These are phyloP conservation scores for Crenichthys baileyi DNA, from an alignment of 2,797 vertebrate genomes.

Conservation along the genomic window DNA sequence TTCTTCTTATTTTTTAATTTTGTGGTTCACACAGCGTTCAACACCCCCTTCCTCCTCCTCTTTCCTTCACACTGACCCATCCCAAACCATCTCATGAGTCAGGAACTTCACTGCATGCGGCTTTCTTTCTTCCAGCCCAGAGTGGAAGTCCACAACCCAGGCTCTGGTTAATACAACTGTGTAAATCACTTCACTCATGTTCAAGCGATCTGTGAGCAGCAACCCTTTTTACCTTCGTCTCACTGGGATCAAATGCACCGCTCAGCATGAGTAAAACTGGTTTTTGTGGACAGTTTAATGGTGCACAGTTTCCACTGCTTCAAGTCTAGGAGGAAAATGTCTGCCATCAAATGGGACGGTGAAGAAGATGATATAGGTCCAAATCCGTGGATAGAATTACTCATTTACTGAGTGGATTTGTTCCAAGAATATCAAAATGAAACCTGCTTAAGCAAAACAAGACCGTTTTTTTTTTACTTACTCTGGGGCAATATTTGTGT, in stretches of 20 bases:
- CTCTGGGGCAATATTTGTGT: slow-evolving; percentile 17
- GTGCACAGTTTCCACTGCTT: slow-evolving; percentile 49
- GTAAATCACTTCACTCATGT: slow-evolving; percentile 58
- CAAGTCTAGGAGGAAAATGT: slow-evolving; percentile 18
- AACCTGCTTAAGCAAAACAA: slow-evolving; percentile 31
- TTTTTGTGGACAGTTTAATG: slow-evolving; percentile 29
- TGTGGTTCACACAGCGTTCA: slow-evolving; percentile 69
- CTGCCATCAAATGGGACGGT: slow-evolving; percentile 15
- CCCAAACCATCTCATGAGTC: slow-evolving; percentile 45
- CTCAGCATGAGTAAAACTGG: slow-evolving; percentile 16
- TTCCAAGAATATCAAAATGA: slow-evolving; percentile 39
- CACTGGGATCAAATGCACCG: slow-evolving; percentile 35
- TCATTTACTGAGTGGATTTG: slow-evolving; percentile 6
- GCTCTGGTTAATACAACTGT: slow-evolving; percentile 26
- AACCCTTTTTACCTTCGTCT: slow-evolving; percentile 59
- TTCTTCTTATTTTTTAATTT: slow-evolving; percentile 57
- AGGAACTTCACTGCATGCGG: slow-evolving; percentile 58
- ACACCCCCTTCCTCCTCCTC: slow-evolving; percentile 27
- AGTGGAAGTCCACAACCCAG: slow-evolving; percentile 50
- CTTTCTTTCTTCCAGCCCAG: slow-evolving; percentile 58
- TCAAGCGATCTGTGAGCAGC: slow-evolving; percentile 36
- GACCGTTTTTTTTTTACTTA: slow-evolving; percentile 6
- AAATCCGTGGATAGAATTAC: slow-evolving; percentile 28
- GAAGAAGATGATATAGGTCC: slow-evolving; percentile 34
- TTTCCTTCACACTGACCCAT: slow-evolving; percentile 34